Conservation (phyloP, 2,888 invertebrate genomes). For the Platycheirus albimanus region DNA sequence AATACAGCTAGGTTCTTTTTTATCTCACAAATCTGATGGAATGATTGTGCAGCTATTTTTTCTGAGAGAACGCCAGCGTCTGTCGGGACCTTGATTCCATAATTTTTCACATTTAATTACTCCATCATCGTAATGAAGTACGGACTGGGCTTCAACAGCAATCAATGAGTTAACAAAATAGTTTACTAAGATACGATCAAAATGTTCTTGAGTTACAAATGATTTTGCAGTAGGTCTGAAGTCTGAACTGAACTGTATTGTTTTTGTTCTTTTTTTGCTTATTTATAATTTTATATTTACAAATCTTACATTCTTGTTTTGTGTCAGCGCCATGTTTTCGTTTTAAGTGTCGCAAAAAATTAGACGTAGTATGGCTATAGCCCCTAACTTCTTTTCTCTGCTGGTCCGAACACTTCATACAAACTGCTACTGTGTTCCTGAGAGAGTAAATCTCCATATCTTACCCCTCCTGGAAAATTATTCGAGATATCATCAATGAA, state of each 20-base stretch:
- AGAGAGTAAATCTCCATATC: too few relatives aligned
- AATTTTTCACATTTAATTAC: constrained; percentile 4
- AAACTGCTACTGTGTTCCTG: constrained; percentile 9
- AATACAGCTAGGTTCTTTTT: not conserved
- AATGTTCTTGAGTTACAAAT: constrained; percentile 9
- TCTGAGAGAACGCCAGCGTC: constrained; percentile 17
- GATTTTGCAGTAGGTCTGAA: constrained; percentile 1
- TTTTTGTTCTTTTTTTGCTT: not conserved
- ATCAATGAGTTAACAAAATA: constrained; percentile 13
- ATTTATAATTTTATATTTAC: not conserved
- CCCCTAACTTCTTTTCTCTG: not conserved
- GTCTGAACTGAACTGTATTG: constrained; percentile 2
- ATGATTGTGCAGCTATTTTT: not conserved
- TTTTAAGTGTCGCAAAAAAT: constrained; percentile 1
- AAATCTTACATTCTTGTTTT: not conserved
- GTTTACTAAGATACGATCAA: constrained; percentile 13
- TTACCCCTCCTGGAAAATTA: not conserved
- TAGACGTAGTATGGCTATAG: not conserved
- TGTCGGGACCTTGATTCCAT: not conserved
- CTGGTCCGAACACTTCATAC: constrained; percentile 8
- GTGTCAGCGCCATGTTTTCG: not conserved
- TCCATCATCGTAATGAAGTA: constrained; percentile 15
- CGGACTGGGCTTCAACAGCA: constrained; percentile 2
- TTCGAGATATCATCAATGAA: not conserved
- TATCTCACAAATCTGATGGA: not conserved